Conservation (phyloP, 2,113 vertebrate species). For the Uria lomvia region DNA sequence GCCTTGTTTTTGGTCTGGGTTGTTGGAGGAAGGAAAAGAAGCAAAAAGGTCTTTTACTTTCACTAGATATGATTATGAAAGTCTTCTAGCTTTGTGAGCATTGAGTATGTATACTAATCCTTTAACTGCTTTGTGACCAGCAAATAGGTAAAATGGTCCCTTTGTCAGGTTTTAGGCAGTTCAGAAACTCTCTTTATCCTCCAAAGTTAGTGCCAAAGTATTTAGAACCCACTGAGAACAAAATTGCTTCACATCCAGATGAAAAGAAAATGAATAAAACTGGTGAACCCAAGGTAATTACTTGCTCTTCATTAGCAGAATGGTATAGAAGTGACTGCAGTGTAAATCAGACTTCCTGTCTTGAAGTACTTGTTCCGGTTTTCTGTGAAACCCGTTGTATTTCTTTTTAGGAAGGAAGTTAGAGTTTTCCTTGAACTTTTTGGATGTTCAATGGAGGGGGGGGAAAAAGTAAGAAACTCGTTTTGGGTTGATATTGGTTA, state of each 20-base stretch:
- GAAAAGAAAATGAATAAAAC: background rate
- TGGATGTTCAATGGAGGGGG: fast-evolving
- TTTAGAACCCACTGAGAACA: background rate
- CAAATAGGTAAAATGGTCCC: background rate
- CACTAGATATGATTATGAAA: background rate
- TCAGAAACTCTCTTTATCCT: background rate
- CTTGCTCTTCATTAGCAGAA: background rate
- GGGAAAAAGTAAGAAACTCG: background rate
- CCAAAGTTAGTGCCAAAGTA: background rate
- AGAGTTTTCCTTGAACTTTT: background rate
- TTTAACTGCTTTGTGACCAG: background rate
- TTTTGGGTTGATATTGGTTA: background rate
- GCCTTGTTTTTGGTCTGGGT: background rate
- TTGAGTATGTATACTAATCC: background rate
- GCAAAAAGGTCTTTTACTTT: background rate
- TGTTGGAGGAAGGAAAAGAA: background rate
- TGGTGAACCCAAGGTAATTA: background rate
- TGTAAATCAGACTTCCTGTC: background rate
- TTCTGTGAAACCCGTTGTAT: background rate
- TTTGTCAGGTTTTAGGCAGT: background rate
- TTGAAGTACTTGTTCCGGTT: background rate
- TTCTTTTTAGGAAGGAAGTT: background rate
- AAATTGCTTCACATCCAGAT: background rate
- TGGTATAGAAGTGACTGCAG: fast-evolving
- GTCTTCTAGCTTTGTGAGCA: background rate